phyloP scores from a whole-genome alignment of 37 sponge, comb jelly and placozoan genomes.

The Beroe ovata region DNA sequence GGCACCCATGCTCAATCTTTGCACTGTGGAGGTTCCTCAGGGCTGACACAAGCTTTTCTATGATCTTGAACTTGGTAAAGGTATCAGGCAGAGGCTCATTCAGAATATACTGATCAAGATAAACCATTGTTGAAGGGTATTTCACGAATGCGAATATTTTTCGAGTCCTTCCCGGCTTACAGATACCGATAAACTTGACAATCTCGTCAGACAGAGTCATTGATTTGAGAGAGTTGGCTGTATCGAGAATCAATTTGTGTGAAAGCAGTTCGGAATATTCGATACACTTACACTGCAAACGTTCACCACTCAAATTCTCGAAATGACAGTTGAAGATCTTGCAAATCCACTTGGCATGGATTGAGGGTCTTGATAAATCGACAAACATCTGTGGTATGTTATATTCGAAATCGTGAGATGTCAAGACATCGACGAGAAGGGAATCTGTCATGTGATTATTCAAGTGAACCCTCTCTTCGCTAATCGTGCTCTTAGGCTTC shows the following conservation, averaged over 20 bases:
- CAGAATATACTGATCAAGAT: not conserved
- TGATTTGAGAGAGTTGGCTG: not conserved
- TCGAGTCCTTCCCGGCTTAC: constrained; percentile 7
- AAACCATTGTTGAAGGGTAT: not conserved
- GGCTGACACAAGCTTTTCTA: constrained; percentile 24
- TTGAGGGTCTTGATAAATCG: not conserved
- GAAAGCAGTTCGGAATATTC: constrained; percentile 6
- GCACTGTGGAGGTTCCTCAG: not conserved
- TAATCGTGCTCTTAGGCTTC: not conserved
- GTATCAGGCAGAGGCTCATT: not conserved
- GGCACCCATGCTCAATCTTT: constrained; percentile 44
- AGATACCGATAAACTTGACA: constrained; percentile 23
- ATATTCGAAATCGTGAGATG: not conserved
- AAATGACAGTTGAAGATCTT: not conserved
- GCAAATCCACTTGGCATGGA: not conserved
- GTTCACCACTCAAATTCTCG: not conserved
- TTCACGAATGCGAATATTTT: constrained; percentile 27
- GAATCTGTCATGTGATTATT: constrained; percentile 34
- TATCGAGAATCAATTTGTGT: not conserved
- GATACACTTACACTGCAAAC: not conserved
- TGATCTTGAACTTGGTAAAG: not conserved
- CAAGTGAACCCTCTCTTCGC: constrained; percentile 17
- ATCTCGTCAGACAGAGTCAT: not conserved
- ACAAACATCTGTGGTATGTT: constrained; percentile 39
- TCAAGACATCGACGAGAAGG: constrained; percentile 5